Conservation (phyloP, 2,888 invertebrate genomes). For the Stegana nigrithorax region DNA sequence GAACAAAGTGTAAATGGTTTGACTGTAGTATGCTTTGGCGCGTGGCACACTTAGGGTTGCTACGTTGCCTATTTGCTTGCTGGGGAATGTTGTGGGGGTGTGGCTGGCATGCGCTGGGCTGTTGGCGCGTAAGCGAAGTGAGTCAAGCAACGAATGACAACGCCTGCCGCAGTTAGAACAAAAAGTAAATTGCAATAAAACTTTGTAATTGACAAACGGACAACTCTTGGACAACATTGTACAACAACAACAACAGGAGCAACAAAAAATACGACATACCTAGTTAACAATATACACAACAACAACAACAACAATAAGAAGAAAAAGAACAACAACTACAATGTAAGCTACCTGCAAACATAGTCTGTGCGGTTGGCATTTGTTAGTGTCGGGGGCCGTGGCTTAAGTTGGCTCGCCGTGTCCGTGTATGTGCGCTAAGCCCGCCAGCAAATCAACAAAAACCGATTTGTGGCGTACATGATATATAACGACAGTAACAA, state of each 20-base stretch:
- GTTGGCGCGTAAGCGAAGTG: slow-evolving; percentile 10
- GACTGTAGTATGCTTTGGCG: no score
- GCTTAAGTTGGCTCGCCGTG: no score
- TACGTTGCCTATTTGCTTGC: no score
- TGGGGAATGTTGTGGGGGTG: no score
- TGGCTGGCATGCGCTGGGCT: no score
- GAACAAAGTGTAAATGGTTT: slow-evolving; percentile 39
- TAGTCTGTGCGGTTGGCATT: not conserved
- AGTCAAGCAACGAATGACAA: slow-evolving; percentile 17
- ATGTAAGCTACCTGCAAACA: not conserved
- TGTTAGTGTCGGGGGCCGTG: not conserved
- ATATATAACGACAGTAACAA: slow-evolving; percentile 24
- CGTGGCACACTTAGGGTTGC: not conserved
- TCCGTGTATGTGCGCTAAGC: slow-evolving; percentile 40
- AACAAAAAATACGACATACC: not conserved
- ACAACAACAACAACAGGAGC: slow-evolving; percentile 1
- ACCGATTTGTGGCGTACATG: slow-evolving; percentile 56
- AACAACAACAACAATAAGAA: not conserved
- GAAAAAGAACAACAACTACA: not conserved
- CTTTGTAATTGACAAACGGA: slow-evolving; percentile 63
- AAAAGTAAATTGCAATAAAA: slow-evolving; percentile 63
- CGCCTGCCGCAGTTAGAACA: slow-evolving; percentile 50
- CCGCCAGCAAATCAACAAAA: slow-evolving; percentile 57
- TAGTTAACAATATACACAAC: no score
- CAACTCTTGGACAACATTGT: slow-evolving; percentile 53